Evolutionary conservation across 2,797 vertebrate genomes (phyloP), one percentile per base, ranked within the genome.

Genomic region (Tapirus indicus): DNA sequence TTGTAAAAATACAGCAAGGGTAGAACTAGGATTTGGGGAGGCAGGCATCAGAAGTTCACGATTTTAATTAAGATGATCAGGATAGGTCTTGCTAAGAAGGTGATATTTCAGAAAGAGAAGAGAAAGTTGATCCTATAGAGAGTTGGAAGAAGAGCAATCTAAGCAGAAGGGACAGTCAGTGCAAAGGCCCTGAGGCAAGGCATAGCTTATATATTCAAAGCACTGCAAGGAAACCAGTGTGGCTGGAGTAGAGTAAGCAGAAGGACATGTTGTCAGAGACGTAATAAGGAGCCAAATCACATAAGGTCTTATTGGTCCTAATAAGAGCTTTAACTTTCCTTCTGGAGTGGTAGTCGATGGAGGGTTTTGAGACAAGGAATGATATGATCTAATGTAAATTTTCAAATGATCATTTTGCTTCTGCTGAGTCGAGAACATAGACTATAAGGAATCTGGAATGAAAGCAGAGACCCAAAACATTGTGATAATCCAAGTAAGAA

Each of bases 71-170:
- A 71, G 11, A 69, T 25, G 29, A 9, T 75, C 7, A 84, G 68
- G 29, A 21, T 17, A 74, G 11, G 32, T 56, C 58, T 88, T 88
- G 32, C 56, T 44, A 17, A 93, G 29, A 54, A 95, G 79, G 29
- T 35, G 52, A 62, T 79, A 62, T 58, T 94, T 96, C 47, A 77
- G 80, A 80, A 89, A 69, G 13, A 86, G 54, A 29, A 89, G 38
- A 88, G 64, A 44, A 78, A 20, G 5, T 56, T 78, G 47, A 7
- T 62, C 66, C 9, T 49, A 62, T 54, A 62, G 23, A 27, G 25
- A 74, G 6, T 21, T 85, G 29, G 29, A 75, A 69, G 9, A 88
- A 93, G 54, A 74, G 32, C 32, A 74, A 62, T n/a, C 21, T 38
- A 44, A 94, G 27, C 44, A 84, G 71, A 78, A 35, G 62, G 1